A percentile compares a stretch with the other conserved stretches of the same genome.
Evolutionary conservation across 1,140 invertebrate species (phyloP).

Genomic region (Sweltsa coloradensis): DNA sequence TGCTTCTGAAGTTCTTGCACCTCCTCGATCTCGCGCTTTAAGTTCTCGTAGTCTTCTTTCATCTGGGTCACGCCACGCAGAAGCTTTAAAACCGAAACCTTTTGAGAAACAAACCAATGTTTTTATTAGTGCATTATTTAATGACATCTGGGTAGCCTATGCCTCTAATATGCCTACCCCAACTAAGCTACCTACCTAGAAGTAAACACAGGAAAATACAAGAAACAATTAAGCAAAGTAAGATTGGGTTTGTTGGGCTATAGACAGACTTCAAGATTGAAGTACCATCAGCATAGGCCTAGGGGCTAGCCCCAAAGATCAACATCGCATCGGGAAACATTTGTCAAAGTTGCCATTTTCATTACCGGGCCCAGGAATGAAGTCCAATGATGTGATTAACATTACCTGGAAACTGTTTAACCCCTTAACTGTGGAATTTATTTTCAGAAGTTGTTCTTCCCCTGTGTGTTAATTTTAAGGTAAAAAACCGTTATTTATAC

Average conservation of each 20-base stretch:
- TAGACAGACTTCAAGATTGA: background rate
- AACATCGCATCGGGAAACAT: too few species aligned
- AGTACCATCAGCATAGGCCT: background rate
- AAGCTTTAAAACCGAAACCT: conserved; percentile 37
- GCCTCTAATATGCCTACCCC: background rate
- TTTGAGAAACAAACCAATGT: background rate
- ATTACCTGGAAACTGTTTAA: too few species aligned
- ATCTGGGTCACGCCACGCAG: conserved; percentile 42
- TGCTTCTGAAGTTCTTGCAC: conserved; percentile 43
- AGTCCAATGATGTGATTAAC: too few species aligned
- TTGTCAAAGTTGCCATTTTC: too few species aligned
- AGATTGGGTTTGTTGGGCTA: background rate
- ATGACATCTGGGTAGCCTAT: background rate
- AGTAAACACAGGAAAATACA: background rate
- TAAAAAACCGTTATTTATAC: too few species aligned
- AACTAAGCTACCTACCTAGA: background rate
- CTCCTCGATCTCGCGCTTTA: conserved; percentile 41
- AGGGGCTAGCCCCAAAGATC: too few species aligned
- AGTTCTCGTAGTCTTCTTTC: conserved; percentile 40
- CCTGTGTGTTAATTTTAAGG: too few species aligned
- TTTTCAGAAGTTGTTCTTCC: too few species aligned
- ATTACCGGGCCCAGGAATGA: too few species aligned
- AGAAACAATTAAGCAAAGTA: background rate
- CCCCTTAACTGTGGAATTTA: too few species aligned
- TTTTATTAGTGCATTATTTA: background rate